Evolutionary conservation across 2,888 invertebrate species (phyloP), one percentile per base, ranked within the genome.

Genomic region (Cheilosia impressa): DNA sequence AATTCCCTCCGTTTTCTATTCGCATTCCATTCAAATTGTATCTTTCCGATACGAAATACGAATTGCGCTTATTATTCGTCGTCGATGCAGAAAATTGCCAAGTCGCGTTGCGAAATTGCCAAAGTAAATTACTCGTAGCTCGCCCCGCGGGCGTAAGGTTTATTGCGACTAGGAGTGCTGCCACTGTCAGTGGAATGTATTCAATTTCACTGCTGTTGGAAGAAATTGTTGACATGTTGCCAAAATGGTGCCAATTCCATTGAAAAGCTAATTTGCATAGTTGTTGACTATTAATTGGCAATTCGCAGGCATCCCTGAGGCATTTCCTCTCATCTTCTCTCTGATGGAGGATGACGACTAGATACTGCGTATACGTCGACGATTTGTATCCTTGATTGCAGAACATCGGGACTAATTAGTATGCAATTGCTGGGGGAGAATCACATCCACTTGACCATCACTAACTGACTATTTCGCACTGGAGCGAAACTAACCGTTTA

Each of bases 381-480:
- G 38, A 63, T 81, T 83, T 83, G 76, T 72, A 81, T 81, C 76
- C 71, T 76, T 77, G 85, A 85, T 85, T 81, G 81, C 81, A 77
- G 66, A 63, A 72, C 81, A 85, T 72, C 81, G 58, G 66, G 72
- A 72, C 76, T 81, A 85, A 85, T 85, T 85, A 38, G 38, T 13
- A 81, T 66, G 71, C 76, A 72, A 66, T 66, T 84, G 55, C 55
- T 78, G 41, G 38, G 45, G 55, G 19, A 47, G 79, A 57, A 60
- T 38, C 15, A n/a, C 13, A 69, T 71, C 53, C 52, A 75, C 75
- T 84, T 84, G 80, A 75, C 80, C 80, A 76, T 66, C 80, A 66
- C 62, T 62, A 75, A 63, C 79, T 68, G 69, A 72, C 72, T 65
- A 63, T 66, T 63, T 58, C 9, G 31, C 31, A 71, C 31, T 66